Conservation (phyloP, 2,113 vertebrate genomes). For the Seriola dumerili region DNA sequence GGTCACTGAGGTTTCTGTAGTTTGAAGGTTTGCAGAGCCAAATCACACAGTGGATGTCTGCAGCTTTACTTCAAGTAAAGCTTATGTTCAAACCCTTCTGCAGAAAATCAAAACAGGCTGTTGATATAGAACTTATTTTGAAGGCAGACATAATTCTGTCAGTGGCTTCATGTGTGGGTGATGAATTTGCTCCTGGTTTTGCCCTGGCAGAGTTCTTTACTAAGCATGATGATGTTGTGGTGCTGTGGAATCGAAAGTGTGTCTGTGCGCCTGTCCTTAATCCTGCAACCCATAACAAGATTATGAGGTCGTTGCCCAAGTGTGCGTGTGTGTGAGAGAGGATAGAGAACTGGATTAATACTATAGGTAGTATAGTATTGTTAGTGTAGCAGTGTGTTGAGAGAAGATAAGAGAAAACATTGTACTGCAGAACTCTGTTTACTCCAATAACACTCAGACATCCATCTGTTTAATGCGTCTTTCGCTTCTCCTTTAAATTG, state of each 20-base stretch:
- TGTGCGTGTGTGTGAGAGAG: constrained; percentile 28
- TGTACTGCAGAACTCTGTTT: not conserved
- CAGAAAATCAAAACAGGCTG: not conserved
- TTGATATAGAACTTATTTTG: not conserved
- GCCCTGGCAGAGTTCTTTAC: constrained; percentile 4
- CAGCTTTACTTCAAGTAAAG: not conserved
- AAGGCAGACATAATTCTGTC: not conserved
- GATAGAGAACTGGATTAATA: constrained; percentile 62
- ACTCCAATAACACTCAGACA: not conserved
- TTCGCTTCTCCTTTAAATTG: not conserved
- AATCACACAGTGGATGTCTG: not conserved
- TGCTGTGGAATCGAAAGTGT: constrained; percentile 40
- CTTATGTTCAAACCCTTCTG: not conserved
- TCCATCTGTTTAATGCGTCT: accelerated
- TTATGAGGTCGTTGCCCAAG: constrained; percentile 39
- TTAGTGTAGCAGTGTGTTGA: constrained; percentile 49
- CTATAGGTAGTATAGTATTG: constrained; percentile 35
- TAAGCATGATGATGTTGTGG: constrained; percentile 13
- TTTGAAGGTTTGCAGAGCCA: not conserved
- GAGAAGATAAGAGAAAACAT: constrained; percentile 54
- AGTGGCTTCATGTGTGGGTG: not conserved
- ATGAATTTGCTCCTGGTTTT: constrained; percentile 29
- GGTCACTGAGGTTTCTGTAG: not conserved
- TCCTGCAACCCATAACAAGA: constrained; percentile 61
- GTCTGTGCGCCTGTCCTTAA: constrained; percentile 55